phyloP scores from a whole-genome alignment of 2,113 vertebrate genomes.

The Delphinus delphis region DNA sequence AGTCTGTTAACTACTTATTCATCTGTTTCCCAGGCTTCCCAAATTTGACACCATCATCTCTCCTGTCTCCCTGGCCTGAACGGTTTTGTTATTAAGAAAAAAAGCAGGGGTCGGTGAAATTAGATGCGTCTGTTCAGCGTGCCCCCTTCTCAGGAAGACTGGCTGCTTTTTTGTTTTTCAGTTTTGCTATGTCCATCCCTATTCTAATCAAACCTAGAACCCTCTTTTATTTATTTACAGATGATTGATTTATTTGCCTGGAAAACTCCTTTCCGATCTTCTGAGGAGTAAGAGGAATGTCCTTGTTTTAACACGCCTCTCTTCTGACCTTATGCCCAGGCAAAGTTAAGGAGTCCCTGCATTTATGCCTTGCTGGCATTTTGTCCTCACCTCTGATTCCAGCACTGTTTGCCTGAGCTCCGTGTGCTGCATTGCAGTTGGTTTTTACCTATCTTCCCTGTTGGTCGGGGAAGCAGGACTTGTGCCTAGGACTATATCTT shows the following conservation, averaged over 20 bases:
- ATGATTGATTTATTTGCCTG: neutral
- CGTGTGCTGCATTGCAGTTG: neutral
- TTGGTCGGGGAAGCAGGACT: neutral
- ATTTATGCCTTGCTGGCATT: neutral
- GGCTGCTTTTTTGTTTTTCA: neutral
- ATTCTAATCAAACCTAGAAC: neutral
- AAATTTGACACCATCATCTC: neutral
- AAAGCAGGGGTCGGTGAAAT: neutral
- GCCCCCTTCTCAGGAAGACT: neutral
- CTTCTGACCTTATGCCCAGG: neutral
- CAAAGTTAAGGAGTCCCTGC: neutral
- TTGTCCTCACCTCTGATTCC: neutral
- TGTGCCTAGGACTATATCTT: neutral
- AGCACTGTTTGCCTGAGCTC: neutral
- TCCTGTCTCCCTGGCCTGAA: neutral
- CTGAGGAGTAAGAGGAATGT: neutral
- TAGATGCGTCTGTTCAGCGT: neutral
- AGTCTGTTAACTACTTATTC: neutral
- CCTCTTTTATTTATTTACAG: neutral
- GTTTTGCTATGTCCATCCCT: neutral
- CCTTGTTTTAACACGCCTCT: neutral
- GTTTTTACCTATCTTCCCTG: neutral
- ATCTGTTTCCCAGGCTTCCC: constrained; percentile 18
- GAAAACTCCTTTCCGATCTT: neutral
- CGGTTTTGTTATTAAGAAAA: neutral